Base-by-base conservation (phyloP, 2,113 vertebrate species). In the Antigone vipio region DNA sequence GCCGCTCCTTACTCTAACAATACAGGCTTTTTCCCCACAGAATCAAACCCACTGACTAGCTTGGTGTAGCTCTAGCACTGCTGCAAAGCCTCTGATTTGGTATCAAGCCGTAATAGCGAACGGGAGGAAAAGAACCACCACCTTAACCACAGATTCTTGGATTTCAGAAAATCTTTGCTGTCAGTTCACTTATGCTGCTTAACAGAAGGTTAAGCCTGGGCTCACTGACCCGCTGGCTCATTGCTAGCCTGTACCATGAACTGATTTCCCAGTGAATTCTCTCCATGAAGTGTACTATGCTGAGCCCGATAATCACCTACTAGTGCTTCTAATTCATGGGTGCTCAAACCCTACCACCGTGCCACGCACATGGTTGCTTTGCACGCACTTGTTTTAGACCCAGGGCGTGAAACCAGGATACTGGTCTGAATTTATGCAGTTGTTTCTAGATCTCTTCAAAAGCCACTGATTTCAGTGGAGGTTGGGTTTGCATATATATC, bases 381-480 rank as follows among this genome's bases (percentile, higher is more conserved):
- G 66, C 29, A 23, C 21, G 12, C 7, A 5, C 30, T 56, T 67
- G 6, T 49, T 88, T 58, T 24, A 49, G 32, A 63, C 2, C 53
- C 38, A 50, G 47, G 19, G 10, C 6, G 63, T 53, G n/a, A 78
- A 67, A 47, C 16, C 4, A 78, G 50, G 21, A 29, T n/a, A 11
- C 20, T 10, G 21, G 14, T 60, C 45, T 0, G 0, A 74, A 63
- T 38, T 52, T 34, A 38, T 2, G 9, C 56, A 56, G 16, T 19
- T 73, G 10, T 66, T 85, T 89, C 50, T 22, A 78, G 59, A 81
- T 5, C 13, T 85, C 38, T 85, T 22, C 38, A 49, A 60, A 89
- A 77, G 24, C n/a, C 15, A 24, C 9, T 9, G 0, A 2, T 83
- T 79, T 68, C 44, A 53, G 40, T 32, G 45, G 29, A 93, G 11